Conservation (phyloP, 2,888 invertebrate species). For the Phania funesta region DNA sequence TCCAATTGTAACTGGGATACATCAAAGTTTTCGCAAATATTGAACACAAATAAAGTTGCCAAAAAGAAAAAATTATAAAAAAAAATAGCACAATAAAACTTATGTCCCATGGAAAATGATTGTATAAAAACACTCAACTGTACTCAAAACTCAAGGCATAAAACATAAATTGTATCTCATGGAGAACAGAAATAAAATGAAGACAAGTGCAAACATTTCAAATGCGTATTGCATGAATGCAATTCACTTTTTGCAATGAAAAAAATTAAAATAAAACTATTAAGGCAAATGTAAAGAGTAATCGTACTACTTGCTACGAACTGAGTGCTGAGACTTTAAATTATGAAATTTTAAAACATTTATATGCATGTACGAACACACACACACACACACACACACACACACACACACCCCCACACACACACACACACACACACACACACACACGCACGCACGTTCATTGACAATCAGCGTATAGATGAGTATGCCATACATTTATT, state of each 20-base stretch:
- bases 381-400: too few species aligned
- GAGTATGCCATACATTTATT: conserved; percentile 14
- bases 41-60: neutral
- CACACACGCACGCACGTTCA: conserved; percentile 14
- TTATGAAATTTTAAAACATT: conserved; percentile 40
- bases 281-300: conserved; percentile 21
- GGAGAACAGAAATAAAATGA: conserved; percentile 25
- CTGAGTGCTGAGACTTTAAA: conserved; percentile 55
- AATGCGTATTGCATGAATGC: conserved; percentile 60
- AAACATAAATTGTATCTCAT: conserved; percentile 24
- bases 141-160: conserved; percentile 39
- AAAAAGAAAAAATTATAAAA: neutral
- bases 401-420: too few species aligned
- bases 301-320: conserved; percentile 51
- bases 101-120: neutral
- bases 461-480: conserved; percentile 4
- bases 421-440: too few species aligned
- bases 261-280: conserved; percentile 23
- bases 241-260: conserved; percentile 29
- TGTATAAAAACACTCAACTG: conserved; percentile 43
- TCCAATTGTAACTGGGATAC: too few species aligned
- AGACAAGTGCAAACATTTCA: conserved; percentile 49
- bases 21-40: neutral
- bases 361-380: neutral
- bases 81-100: conserved; percentile 5